These are phyloP conservation scores for Leucozona laternaria DNA, from an alignment of 2,888 invertebrate genomes.

Conservation along the genomic window DNA sequence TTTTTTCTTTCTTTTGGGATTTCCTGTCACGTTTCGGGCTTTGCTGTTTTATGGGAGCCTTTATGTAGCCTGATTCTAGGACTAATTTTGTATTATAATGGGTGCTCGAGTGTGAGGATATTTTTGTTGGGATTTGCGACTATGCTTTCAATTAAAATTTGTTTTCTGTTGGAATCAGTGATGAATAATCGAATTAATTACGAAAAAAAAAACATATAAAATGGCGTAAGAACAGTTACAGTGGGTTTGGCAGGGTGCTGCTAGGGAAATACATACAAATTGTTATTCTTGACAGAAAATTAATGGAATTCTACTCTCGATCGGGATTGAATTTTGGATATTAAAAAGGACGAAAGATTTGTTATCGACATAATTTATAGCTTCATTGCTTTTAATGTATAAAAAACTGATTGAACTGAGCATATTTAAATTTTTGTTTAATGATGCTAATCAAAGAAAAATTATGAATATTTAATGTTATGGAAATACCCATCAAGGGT, in stretches of 20 bases:
- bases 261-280: constrained; percentile 37
- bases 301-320: constrained; percentile 68
- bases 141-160: constrained; percentile 82
- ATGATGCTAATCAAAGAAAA: background rate
- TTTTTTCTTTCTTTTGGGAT: constrained; percentile 32
- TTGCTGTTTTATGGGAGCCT: constrained; percentile 39
- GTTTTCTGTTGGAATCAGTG: constrained; percentile 82
- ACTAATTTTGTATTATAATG: background rate
- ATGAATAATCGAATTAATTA: constrained; percentile 84
- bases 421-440: constrained; percentile 36
- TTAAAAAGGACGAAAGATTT: constrained; percentile 33
- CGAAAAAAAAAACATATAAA: constrained; percentile 51
- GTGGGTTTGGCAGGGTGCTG: background rate
- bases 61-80: constrained; percentile 28
- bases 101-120: constrained; percentile 6
- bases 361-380: constrained; percentile 61
- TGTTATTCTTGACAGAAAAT: constrained; percentile 67
- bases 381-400: constrained; percentile 18
- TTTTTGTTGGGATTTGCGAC: constrained; percentile 26
- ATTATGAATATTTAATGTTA: background rate
- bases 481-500: background rate
- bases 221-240: constrained; percentile 46
- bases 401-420: constrained; percentile 41
- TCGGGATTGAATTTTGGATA: constrained; percentile 58
- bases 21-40: constrained; percentile 64